Percentiles rank a stretch among this genome's conserved stretches.
Evolutionary conservation across 2,113 vertebrate genomes (phyloP).

Genomic region (human): DNA sequence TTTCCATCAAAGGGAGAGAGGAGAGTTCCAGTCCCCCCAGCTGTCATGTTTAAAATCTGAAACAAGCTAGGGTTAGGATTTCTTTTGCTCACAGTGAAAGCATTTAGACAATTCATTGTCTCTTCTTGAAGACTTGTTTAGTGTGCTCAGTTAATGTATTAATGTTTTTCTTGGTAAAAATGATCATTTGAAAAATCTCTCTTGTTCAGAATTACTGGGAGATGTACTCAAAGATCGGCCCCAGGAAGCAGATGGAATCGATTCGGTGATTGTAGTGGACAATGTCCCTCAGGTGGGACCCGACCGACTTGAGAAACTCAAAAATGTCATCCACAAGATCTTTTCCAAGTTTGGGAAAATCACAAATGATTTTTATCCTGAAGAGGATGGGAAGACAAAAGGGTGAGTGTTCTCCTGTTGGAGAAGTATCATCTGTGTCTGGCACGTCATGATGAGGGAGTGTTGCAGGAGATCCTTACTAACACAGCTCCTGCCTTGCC

Average conservation of each 20-base stretch:
- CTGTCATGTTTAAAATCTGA: not conserved
- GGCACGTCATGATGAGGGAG: rapidly evolving
- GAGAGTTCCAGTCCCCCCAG: not conserved
- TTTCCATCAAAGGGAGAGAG: not conserved
- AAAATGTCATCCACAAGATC: constrained; percentile 98
- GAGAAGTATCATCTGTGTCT: too few species aligned
- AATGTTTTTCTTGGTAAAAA: not conserved
- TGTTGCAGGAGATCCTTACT: rapidly evolving
- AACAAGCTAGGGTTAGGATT: not conserved
- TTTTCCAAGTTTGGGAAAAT: constrained; percentile 99
- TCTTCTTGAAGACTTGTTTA: not conserved
- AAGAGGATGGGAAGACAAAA: constrained; percentile 94
- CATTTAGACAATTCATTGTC: not conserved
- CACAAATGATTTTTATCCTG: constrained; percentile 97
- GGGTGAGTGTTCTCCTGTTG: constrained; percentile 84
- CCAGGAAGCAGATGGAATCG: constrained; percentile 96
- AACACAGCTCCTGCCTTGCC: not conserved
- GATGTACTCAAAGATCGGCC: constrained; percentile 94
- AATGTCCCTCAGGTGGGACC: constrained; percentile 97
- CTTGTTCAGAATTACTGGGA: constrained; percentile 86
- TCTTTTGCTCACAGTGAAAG: not conserved
- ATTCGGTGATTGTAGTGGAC: constrained; percentile 96
- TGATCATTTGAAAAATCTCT: not conserved
- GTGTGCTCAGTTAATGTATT: not conserved
- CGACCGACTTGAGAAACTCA: constrained; percentile 95